Evolutionary conservation across 1,140 invertebrate genomes (phyloP).

Genomic region (Atta colombica): DNA sequence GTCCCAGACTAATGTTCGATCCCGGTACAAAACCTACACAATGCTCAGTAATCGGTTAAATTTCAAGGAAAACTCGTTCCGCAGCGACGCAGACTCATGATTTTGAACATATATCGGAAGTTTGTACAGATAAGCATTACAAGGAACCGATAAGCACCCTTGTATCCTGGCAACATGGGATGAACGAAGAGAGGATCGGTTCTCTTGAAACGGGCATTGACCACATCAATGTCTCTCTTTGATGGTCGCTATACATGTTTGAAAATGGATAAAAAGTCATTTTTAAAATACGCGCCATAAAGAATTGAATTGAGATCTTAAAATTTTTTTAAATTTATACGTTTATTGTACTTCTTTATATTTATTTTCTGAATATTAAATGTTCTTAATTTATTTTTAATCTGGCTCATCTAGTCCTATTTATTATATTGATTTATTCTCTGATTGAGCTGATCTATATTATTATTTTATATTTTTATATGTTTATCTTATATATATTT

Average conservation of each 20-base stretch:
- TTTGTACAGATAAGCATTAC: constrained; percentile 1
- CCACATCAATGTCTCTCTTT: constrained; percentile 87
- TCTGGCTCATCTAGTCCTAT: too few species aligned
- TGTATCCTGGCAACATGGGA: constrained; percentile 90
- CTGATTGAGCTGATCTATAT: too few species aligned
- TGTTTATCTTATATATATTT: background rate
- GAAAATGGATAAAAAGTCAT: background rate
- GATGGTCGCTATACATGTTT: constrained; percentile 34
- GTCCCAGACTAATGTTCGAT: constrained; percentile 88
- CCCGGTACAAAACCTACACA: constrained; percentile 89
- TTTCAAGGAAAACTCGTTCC: background rate
- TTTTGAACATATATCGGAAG: constrained; percentile 1
- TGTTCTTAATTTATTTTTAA: too few species aligned
- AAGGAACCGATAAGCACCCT: constrained; percentile 85
- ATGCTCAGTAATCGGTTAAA: background rate
- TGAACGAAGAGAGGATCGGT: constrained; percentile 90
- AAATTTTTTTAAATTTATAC: background rate
- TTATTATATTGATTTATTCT: too few species aligned
- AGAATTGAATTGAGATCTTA: background rate
- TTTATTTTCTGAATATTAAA: too few species aligned
- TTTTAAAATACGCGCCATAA: background rate
- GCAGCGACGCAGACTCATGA: background rate
- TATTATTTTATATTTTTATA: too few species aligned
- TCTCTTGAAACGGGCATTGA: constrained; percentile 88
- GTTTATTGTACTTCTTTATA: background rate